Evolutionary conservation across 2,797 vertebrate genomes (phyloP), one percentile per base, ranked within the genome.

Genomic region (Parambassis ranga): DNA sequence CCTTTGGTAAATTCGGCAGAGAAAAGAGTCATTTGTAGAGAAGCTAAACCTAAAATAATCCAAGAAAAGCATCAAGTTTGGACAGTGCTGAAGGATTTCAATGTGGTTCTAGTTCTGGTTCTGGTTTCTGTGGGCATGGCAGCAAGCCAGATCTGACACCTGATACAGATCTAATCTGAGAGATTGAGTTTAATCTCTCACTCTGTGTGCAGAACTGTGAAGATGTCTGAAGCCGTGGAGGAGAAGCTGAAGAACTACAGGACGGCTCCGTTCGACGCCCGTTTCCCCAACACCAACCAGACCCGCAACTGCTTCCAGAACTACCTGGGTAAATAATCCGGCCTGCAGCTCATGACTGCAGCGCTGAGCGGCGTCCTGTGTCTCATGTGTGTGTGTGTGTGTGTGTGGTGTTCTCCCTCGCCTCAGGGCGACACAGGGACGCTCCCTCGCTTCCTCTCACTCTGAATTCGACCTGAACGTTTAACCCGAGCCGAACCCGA

Each of bases 201-300:
- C n/a, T n/a, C n/a, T n/a, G n/a, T 70, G 10, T 46, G 42, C 52
- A 70, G 59, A 44, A 27, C 8, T 38, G 32, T 52, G 23, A 69
- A 69, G 1, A 92, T 92, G 92, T 75, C 89, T 6, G 89, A 89
- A 4, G 3, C 16, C 1, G 80, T 91, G 2, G 68, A 90, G 1
- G 82, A 89, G 24, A 92, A 92, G 82, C 71, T 92, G 16, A 87
- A 90, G 82, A 88, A 86, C 75, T 92, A 92, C 84, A 64, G 71
- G 75, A 93, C 91, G 3, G 90, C 92, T 53, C 92, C 92, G 0
- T 92, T 92, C 10, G 91, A 93, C 22, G 85, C 92, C 55, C 88
- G 90, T 3, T 93, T 92, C 58, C 92, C 92, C 22, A 93, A 93
- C 86, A 90, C 86, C 30, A 92, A 92, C 83, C 92, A 92, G 86